Evolutionary conservation across 2,797 vertebrate genomes (phyloP).

Genomic region (Macroramphosus scolopax): DNA sequence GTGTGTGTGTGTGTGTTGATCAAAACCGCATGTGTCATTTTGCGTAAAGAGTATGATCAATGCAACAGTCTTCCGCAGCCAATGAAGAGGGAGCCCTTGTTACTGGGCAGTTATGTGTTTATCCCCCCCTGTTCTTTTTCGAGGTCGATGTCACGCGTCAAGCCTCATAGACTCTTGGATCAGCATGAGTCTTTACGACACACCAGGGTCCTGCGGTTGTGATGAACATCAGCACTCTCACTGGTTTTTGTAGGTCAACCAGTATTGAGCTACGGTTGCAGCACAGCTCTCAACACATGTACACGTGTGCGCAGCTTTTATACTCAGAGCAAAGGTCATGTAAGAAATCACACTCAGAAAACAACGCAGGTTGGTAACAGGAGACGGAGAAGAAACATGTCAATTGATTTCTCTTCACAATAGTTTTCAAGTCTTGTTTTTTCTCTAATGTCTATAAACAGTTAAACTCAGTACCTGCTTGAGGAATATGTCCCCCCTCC

Average conservation of each 20-base stretch:
- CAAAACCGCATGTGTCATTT: slow-evolving; percentile 68
- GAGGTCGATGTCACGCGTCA: slow-evolving; percentile 79
- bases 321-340: slow-evolving; percentile 48
- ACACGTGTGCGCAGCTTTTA: slow-evolving; percentile 24
- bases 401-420: background rate
- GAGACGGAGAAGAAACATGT: background rate
- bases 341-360: too few relatives aligned
- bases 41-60: slow-evolving; percentile 71
- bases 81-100: slow-evolving; percentile 75
- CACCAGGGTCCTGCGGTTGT: slow-evolving; percentile 59
- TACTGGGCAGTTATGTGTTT: slow-evolving; percentile 79
- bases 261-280: slow-evolving; percentile 58
- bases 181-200: slow-evolving; percentile 71
- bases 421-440: background rate
- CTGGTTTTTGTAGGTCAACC: slow-evolving; percentile 77
- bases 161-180: slow-evolving; percentile 71
- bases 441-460: too few relatives aligned
- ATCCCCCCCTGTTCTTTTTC: slow-evolving; percentile 59
- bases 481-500: too few relatives aligned
- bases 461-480: too few relatives aligned
- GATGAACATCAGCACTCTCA: slow-evolving; percentile 70
- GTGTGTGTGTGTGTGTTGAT: slow-evolving; percentile 41
- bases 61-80: slow-evolving; percentile 70
- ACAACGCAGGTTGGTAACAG: too few relatives aligned
- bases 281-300: slow-evolving; percentile 34